Conservation (phyloP, 1,140 invertebrate species). For the Agrypnia vestita region DNA sequence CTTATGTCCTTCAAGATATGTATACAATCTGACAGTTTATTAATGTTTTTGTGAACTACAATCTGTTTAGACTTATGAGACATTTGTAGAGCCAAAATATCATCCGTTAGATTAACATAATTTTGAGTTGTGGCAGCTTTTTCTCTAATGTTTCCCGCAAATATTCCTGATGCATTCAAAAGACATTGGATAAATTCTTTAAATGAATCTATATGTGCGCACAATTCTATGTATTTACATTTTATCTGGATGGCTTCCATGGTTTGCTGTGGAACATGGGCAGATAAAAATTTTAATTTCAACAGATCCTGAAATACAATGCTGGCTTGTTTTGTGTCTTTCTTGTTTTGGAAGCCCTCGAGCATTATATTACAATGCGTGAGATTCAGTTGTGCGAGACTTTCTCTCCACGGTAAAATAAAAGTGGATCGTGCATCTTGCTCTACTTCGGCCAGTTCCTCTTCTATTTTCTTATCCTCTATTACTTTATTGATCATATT, state of each 20-base stretch:
- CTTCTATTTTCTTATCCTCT: slow-evolving; percentile 16
- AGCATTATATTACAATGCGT: slow-evolving; percentile 30
- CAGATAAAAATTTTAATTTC: slow-evolving; percentile 35
- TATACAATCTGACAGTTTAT: slow-evolving; percentile 25
- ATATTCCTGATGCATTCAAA: slow-evolving; percentile 10
- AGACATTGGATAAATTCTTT: slow-evolving; percentile 21
- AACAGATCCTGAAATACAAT: slow-evolving; percentile 11
- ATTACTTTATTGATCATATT: background rate
- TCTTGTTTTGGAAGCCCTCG: slow-evolving; percentile 1
- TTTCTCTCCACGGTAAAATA: slow-evolving; percentile 41
- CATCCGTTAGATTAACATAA: slow-evolving; percentile 28
- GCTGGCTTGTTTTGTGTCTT: background rate
- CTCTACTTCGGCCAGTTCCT: slow-evolving; percentile 25
- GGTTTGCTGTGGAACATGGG: background rate
- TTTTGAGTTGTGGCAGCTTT: background rate
- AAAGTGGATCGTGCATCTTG: slow-evolving; percentile 3
- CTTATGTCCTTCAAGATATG: slow-evolving; percentile 34
- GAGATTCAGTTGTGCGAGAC: slow-evolving; percentile 21
- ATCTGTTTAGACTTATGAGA: slow-evolving; percentile 11
- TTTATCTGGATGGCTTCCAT: slow-evolving; percentile 29
- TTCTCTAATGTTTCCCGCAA: slow-evolving; percentile 27
- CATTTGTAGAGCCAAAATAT: slow-evolving; percentile 25
- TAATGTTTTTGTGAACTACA: slow-evolving; percentile 24
- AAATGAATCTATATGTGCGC: slow-evolving; percentile 1
- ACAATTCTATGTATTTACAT: slow-evolving; percentile 38